Conservation (phyloP, 2,113 vertebrate species). For the Perognathus longimembris region DNA sequence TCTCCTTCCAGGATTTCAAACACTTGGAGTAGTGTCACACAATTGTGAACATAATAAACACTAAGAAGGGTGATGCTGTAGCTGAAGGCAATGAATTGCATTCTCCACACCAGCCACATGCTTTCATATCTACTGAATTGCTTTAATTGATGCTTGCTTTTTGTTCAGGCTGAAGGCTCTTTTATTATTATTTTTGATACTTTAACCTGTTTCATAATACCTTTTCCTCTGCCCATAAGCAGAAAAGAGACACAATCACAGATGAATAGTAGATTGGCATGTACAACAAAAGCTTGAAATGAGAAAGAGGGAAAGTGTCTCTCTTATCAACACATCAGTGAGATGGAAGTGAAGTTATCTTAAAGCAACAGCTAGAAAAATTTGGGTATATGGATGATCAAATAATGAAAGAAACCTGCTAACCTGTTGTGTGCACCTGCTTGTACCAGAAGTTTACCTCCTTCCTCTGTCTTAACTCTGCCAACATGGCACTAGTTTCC, state of each 20-base stretch:
- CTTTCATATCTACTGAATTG: background rate
- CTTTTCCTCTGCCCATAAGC: conserved; percentile 1
- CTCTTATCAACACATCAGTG: conserved; percentile 8
- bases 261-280: background rate
- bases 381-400: background rate
- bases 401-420: background rate
- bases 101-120: background rate
- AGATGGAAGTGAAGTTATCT: background rate
- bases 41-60: rapidly evolving
- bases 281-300: conserved; percentile 45
- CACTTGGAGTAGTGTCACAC: background rate
- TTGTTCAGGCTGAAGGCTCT: background rate
- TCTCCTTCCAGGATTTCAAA: too few species aligned
- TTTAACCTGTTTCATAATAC: conserved; percentile 59
- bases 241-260: conserved; percentile 42
- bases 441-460: background rate
- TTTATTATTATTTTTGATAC: conserved; percentile 55
- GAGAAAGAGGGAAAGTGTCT: background rate
- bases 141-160: conserved; percentile 33
- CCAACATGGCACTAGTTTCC: background rate
- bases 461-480: background rate
- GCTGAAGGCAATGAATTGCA: background rate
- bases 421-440: background rate
- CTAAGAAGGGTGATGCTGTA: rapidly evolving
- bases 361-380: background rate